Evolutionary conservation across 2,888 invertebrate genomes (phyloP).

Genomic region (Arctia plantaginis): DNA sequence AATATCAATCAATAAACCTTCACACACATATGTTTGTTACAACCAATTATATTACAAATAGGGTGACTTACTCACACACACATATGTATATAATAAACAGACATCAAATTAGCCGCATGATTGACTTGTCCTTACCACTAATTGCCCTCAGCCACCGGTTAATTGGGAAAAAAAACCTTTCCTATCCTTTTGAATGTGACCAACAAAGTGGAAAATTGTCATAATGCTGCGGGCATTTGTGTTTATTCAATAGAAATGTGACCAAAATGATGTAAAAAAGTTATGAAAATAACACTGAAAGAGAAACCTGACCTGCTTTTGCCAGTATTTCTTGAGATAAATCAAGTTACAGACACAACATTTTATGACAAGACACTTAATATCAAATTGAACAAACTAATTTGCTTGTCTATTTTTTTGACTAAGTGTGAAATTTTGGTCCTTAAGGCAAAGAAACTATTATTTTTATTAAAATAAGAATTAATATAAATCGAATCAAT

Average conservation of each 20-base stretch:
- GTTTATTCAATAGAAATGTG: slow-evolving; percentile 32
- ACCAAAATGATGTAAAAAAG: slow-evolving; percentile 18
- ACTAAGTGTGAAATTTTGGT: no score
- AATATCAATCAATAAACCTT: slow-evolving; percentile 4
- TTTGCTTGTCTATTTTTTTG: no score
- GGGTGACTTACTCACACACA: slow-evolving; percentile 23
- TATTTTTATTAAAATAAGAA: no score
- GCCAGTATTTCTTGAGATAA: background rate
- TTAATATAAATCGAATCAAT: no score
- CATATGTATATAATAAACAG: slow-evolving; percentile 24
- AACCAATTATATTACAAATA: slow-evolving; percentile 38
- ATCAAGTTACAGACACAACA: background rate
- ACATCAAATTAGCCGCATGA: slow-evolving; percentile 70
- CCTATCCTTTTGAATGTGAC: slow-evolving; percentile 52
- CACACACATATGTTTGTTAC: slow-evolving; percentile 17
- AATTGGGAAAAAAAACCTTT: slow-evolving; percentile 57
- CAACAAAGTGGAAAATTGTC: slow-evolving; percentile 68
- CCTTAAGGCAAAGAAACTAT: no score
- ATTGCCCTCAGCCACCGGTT: slow-evolving; percentile 63
- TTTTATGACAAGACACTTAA: no score
- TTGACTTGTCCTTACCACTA: slow-evolving; percentile 69
- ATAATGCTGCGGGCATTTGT: slow-evolving; percentile 38
- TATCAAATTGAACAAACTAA: no score
- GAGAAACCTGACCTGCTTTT: background rate
- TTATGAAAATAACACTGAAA: background rate